Conservation (phyloP, 2,113 vertebrate species). For the Tichodroma muraria region DNA sequence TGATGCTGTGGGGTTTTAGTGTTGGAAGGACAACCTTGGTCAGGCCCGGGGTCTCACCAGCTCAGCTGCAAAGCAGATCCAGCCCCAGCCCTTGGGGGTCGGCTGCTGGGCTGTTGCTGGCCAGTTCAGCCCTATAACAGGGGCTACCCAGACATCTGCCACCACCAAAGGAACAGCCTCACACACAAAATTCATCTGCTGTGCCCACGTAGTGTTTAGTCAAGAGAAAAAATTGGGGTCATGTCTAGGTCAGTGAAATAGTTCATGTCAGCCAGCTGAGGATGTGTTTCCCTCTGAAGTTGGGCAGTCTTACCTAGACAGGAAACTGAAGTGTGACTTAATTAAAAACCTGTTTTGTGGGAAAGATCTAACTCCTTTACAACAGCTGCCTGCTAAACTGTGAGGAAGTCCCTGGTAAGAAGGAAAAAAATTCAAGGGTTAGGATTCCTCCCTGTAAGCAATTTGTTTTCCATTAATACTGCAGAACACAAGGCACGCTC, state of each 20-base stretch:
- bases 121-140: neutral
- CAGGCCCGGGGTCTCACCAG: neutral
- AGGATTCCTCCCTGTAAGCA: neutral
- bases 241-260: neutral
- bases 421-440: neutral
- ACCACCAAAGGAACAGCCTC: neutral
- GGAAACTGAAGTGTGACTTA: neutral
- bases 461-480: slow-evolving; percentile 45
- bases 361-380: neutral
- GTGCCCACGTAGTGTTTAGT: neutral
- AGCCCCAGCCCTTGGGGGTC: neutral
- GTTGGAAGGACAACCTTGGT: neutral
- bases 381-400: neutral
- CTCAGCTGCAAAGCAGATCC: neutral
- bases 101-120: neutral
- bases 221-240: neutral
- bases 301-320: neutral
- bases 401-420: neutral
- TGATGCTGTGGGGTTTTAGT: neutral
- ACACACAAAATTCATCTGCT: neutral
- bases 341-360: neutral
- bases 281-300: neutral
- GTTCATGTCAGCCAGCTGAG: neutral
- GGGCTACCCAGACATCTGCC: neutral
- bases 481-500: slow-evolving; percentile 54